Conservation (phyloP, 2,113 vertebrate genomes). For the Mirza zaza region DNA sequence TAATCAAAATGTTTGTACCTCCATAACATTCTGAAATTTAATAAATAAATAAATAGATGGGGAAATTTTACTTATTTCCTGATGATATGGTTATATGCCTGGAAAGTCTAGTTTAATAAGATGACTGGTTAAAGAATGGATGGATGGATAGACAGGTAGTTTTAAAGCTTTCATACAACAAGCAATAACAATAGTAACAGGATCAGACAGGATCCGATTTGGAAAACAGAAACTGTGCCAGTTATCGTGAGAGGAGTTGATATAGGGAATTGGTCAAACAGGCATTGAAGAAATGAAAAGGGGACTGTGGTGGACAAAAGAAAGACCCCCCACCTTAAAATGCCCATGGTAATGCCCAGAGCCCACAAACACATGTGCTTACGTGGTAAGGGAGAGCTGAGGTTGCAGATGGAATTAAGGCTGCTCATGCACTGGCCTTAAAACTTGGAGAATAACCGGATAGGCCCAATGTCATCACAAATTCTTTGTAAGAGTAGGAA, state of each 20-base stretch:
- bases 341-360: background rate
- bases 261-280: background rate
- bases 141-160: background rate
- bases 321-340: background rate
- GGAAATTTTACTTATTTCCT: background rate
- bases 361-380: rapidly evolving
- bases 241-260: background rate
- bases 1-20: no score
- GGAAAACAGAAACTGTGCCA: background rate
- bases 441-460: background rate
- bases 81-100: background rate
- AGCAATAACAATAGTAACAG: background rate
- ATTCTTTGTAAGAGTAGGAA: background rate
- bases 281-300: background rate
- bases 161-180: background rate
- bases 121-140: background rate
- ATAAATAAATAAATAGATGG: no score
- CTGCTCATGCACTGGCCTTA: background rate
- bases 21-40: no score
- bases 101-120: background rate
- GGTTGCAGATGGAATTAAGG: background rate
- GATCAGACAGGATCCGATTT: background rate
- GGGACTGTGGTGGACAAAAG: background rate
- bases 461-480: background rate
- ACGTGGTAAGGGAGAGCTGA: no score